Percentiles rank a stretch among this genome's conserved stretches.
These are phyloP conservation scores for Megalurothrips usitatus DNA, from an alignment of 2,888 invertebrate genomes.

Conservation along the genomic window DNA sequence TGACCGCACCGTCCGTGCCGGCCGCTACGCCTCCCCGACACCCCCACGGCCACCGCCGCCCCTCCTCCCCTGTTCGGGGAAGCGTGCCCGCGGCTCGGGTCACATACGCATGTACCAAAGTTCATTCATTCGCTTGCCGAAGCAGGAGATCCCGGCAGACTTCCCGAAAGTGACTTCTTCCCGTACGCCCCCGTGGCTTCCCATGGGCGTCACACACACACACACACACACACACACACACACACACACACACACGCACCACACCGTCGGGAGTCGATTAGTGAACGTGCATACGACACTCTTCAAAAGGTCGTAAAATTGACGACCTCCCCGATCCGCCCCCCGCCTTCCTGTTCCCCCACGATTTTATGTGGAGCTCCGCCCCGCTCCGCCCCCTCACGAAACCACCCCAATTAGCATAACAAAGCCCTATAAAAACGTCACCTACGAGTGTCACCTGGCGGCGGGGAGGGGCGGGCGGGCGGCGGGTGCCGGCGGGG, in stretches of 20 bases:
- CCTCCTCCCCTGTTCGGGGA: neutral
- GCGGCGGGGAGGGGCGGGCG: neutral
- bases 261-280: neutral
- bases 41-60: neutral
- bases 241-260: neutral
- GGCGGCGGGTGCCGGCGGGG: neutral
- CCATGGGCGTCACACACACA: neutral
- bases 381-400: neutral
- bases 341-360: neutral
- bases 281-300: neutral
- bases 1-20: neutral
- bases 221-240: neutral
- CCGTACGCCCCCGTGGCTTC: neutral
- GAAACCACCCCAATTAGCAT: conserved; percentile 5
- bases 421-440: conserved; percentile 11
- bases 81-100: neutral
- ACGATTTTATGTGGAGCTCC: neutral
- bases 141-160: neutral
- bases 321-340: neutral
- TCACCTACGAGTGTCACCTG: conserved; percentile 8
- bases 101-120: no score
- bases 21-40: neutral
- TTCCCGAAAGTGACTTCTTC: neutral
- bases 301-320: neutral
- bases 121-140: neutral